These are phyloP conservation scores for Drosophila parabipectinata DNA, from an alignment of 1,140 invertebrate genomes.

Conservation along the genomic window DNA sequence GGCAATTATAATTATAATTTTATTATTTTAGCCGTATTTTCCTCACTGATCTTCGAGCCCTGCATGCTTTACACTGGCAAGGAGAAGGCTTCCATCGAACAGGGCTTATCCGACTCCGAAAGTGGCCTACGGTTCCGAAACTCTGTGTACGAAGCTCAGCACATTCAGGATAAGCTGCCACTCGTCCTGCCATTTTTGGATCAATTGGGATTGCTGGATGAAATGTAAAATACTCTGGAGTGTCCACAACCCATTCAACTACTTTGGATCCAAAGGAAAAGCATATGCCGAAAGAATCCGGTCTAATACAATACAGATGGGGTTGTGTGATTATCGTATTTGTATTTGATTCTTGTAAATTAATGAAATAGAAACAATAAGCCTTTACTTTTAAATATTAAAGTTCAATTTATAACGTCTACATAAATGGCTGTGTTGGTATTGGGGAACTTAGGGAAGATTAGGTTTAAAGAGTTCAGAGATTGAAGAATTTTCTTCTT, in stretches of 20 bases:
- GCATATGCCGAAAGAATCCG: not conserved
- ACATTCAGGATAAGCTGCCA: slow-evolving; percentile 37
- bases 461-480: too few species aligned
- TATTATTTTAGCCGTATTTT: slow-evolving; percentile 33
- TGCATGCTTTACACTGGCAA: slow-evolving; percentile 51
- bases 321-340: too few species aligned
- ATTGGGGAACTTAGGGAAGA: too few species aligned
- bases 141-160: slow-evolving; percentile 31
- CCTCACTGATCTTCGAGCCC: slow-evolving; percentile 48
- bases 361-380: too few species aligned
- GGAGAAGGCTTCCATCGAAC: slow-evolving; percentile 63
- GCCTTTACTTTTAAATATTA: too few species aligned
- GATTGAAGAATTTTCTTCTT: too few species aligned
- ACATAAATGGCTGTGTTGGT: too few species aligned
- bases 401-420: too few species aligned
- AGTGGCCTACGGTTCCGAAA: slow-evolving; percentile 31
- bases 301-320: too few species aligned
- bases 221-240: slow-evolving; percentile 35
- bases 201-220: slow-evolving; percentile 63
- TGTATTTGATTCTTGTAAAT: too few species aligned
- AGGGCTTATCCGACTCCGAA: slow-evolving; percentile 26
- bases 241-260: not conserved
- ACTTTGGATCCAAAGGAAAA: not conserved
- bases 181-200: slow-evolving; percentile 53
- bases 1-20: not conserved